Base-by-base conservation (phyloP, 2,888 invertebrate genomes). In the Hybos culiciformis region DNA sequence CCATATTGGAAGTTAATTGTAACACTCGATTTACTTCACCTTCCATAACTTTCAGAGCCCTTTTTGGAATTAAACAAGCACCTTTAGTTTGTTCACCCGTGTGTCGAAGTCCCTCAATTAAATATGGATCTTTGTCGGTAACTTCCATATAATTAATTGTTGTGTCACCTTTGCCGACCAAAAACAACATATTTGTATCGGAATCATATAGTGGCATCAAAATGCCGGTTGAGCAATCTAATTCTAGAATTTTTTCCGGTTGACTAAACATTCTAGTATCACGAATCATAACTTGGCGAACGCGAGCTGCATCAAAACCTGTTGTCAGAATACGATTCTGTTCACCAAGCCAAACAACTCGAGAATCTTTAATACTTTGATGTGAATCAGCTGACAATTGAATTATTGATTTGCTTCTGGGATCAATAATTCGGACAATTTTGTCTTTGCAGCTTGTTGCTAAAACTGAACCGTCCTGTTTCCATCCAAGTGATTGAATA, bases 41-140 rank as follows among this genome's bases (percentile, higher is more conserved):
- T 54, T 88, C 85, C 94, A 96, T 96, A n/a, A 94, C 90, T 54
- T 85, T 81, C 31, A 96, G 69, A 1, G 90, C 88, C 45, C 91
- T 71, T 69, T 96, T 96, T 6, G 93, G 90, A 37, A 93, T 83
- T 48, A 94, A 63, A 55, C 91, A 90, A 3, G 90, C 90, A 5
- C 94, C 94, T 61, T 93, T 92, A 0, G 91, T 91, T 65, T 94
- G 94, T 57, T 93, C 92, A n/a, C 90, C 81, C 17, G 85, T 84
- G 69, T 90, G 87, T 43, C 85, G 73, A 48, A 85, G 67, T 18
- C 93, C 91, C 63, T 91, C 90, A 44, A 85, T 83, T n/a, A 93
- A 67, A 62, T 77, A 87, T 0, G 93, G 92, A 58, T 88, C 88
- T 54, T 84, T 79, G 48, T 92, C 88, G 37, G 80, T 81, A 2